A percentile compares a stretch with the other conserved stretches of the same genome.
Evolutionary conservation across 1,140 invertebrate genomes (phyloP).

Genomic region (Agrypnia vestita): DNA sequence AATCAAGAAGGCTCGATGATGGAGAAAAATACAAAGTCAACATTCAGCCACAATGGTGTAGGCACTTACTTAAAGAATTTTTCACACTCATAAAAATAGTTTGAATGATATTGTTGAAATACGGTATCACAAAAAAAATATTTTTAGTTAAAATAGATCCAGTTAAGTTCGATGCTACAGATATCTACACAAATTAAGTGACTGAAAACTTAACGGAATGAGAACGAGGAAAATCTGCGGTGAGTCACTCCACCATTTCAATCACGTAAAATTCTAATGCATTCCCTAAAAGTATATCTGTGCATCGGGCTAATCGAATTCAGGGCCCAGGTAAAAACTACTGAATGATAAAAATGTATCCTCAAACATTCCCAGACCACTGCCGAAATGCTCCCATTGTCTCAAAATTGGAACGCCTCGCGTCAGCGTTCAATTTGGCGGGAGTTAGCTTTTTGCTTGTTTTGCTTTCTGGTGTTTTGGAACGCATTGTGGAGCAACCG

Average conservation of each 20-base stretch:
- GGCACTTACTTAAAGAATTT: too few relatives aligned
- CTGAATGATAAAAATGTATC: conserved; percentile 54
- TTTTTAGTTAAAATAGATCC: too few relatives aligned
- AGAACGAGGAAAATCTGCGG: too few relatives aligned
- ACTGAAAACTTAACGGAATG: too few relatives aligned
- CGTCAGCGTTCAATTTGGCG: conserved; percentile 48
- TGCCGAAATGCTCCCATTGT: conserved; percentile 58
- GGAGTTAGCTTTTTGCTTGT: conserved; percentile 18
- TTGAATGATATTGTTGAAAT: too few relatives aligned
- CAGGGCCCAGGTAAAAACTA: conserved; percentile 46
- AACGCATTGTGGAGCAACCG: conserved; percentile 51
- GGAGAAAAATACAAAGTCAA: conserved; percentile 8
- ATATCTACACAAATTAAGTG: too few relatives aligned
- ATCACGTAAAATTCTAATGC: neutral
- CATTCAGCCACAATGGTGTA: neutral
- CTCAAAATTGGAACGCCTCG: conserved; percentile 51
- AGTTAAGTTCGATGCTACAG: too few relatives aligned
- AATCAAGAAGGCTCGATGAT: conserved; percentile 14
- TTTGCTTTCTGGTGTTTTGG: conserved; percentile 34
- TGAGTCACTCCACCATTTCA: neutral
- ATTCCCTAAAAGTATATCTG: neutral
- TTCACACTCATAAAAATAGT: too few relatives aligned
- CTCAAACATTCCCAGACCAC: conserved; percentile 55
- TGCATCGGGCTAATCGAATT: conserved; percentile 5
- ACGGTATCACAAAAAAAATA: too few relatives aligned